Conservation (phyloP, 37 sponge, comb jelly and placozoan genomes). For the Spongilla lacustris region DNA sequence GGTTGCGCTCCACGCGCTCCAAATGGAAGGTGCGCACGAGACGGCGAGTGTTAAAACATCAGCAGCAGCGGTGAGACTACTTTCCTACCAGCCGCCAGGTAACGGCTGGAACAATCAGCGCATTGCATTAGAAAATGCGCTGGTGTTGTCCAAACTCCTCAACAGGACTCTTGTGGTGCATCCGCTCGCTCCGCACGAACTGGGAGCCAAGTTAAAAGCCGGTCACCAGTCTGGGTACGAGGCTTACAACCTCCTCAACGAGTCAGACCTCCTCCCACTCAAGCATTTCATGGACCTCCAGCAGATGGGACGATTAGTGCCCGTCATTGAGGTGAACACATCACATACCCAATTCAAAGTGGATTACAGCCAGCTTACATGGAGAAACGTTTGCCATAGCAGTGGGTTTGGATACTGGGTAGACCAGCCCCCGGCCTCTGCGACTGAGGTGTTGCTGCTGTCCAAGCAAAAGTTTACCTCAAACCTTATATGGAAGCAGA, state of each 20-base stretch:
- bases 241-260: slow-evolving; percentile 69
- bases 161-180: slow-evolving; percentile 86
- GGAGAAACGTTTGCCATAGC: slow-evolving; percentile 85
- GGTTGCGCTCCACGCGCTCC: too few species aligned
- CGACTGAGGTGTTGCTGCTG: slow-evolving; percentile 43
- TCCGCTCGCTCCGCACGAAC: slow-evolving; percentile 79
- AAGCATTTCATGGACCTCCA: slow-evolving; percentile 70
- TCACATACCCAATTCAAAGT: slow-evolving; percentile 54
- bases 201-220: slow-evolving; percentile 43
- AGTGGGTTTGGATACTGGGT: slow-evolving; percentile 85
- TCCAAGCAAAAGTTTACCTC: slow-evolving; percentile 48
- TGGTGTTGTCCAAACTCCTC: slow-evolving; percentile 71
- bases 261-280: slow-evolving; percentile 66
- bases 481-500: slow-evolving; percentile 56
- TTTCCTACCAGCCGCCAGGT: slow-evolving; percentile 86
- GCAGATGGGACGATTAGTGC: slow-evolving; percentile 50
- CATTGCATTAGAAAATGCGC: slow-evolving; percentile 79
- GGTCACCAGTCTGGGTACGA: slow-evolving; percentile 51
- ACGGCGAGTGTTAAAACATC: too few species aligned
- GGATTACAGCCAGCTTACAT: slow-evolving; percentile 36
- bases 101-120: slow-evolving; percentile 95
- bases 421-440: slow-evolving; percentile 41
- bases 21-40: too few species aligned
- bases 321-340: slow-evolving; percentile 38
- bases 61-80: background rate